Evolutionary conservation across 2,888 invertebrate species (phyloP), one percentile per base, ranked within the genome.

Genomic region (Idaea biselata): DNA sequence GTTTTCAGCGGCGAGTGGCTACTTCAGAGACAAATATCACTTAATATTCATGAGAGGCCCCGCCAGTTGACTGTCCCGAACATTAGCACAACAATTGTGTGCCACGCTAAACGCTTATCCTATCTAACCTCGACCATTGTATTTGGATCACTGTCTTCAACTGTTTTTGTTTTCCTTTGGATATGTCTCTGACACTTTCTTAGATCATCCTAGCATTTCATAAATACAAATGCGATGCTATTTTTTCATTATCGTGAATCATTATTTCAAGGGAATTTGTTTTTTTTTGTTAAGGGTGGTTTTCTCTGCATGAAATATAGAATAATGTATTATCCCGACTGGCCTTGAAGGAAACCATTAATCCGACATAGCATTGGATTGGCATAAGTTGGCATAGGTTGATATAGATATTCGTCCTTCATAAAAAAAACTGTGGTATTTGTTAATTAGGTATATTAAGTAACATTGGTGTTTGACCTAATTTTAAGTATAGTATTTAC

Each of bases 1-100:
- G 78, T 83, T 84, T 85, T 84, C 78, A 87, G 76, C 74, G 64
- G 73, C 73, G 74, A 81, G 78, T 81, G 74, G 75, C 78, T 74
- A 75, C 81, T 73, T 77, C 71, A 75, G 79, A 83, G 86, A 90
- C 86, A 87, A 88, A 87, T 83, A 82, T 79, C 71, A 71, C 73
- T 89, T 86, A 89, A 88, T 91, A 91, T 91, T 91, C 89, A 91
- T 91, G 88, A 90, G 86, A 68, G 75, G 75, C 77, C 78, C 76
- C 73, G 76, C 77, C 80, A 80, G 80, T 80, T 79, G 82, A 73
- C 80, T 78, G 81, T 78, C 77, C 78, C 76, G 76, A 72, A 75
- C 77, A 89, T 91, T 91, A 86, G 76, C 88, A 88, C 88, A 84
- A 91, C 88, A 91, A 91, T 87, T 76, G 79, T 64, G 64, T 61